Evolutionary conservation across 2,113 vertebrate genomes (phyloP).

Genomic region (Erpornis zantholeuca): DNA sequence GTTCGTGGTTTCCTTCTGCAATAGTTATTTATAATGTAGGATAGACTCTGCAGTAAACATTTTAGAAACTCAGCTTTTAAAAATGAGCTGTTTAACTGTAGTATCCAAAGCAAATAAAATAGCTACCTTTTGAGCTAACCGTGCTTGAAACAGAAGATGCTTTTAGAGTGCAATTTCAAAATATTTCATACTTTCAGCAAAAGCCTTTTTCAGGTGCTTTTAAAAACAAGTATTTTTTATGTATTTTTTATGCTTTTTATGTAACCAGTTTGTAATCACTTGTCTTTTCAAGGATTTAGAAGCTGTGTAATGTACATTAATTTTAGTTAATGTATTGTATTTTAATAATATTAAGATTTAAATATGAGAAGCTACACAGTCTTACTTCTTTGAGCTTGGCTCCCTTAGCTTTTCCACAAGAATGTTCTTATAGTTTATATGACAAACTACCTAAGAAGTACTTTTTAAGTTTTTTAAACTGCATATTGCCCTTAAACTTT

Average conservation of each 20-base stretch:
- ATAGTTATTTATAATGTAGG: not conserved
- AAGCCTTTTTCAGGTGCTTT: not conserved
- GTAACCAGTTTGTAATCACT: not conserved
- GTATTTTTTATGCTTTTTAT: not conserved
- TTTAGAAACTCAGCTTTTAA: not conserved
- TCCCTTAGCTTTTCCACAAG: not conserved
- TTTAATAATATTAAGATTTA: not conserved
- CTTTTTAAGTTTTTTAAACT: not conserved
- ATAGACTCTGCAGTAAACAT: not conserved
- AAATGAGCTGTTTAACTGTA: not conserved
- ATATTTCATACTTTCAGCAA: not conserved
- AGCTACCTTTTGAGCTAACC: not conserved
- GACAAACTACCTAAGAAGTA: not conserved
- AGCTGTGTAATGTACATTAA: not conserved
- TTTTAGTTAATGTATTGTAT: not conserved
- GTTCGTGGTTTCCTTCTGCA: not conserved
- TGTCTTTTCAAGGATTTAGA: not conserved
- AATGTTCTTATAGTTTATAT: not conserved
- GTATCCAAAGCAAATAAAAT: constrained; percentile 22
- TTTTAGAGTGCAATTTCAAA: not conserved
- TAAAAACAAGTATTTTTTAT: not conserved
- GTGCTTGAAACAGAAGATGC: not conserved
- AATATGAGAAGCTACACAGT: not conserved
- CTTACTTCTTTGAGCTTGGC: not conserved
- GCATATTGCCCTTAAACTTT: not conserved